phyloP scores from a whole-genome alignment of 2,113 vertebrate genomes.

The Alouatta palliata region DNA sequence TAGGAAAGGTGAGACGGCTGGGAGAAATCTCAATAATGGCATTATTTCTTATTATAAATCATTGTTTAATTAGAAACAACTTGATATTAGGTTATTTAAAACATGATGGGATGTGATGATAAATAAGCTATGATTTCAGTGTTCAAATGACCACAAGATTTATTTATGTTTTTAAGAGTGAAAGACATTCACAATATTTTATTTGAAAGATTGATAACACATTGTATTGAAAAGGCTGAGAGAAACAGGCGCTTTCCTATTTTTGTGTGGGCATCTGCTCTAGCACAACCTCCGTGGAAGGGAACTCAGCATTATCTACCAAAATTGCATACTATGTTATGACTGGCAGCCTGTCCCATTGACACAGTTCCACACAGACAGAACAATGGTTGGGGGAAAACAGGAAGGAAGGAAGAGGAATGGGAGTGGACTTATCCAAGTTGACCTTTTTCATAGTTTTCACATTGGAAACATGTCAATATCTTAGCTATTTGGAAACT shows the following conservation, averaged over 20 bases:
- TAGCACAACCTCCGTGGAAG: neutral
- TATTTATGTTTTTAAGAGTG: neutral
- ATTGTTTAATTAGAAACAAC: neutral
- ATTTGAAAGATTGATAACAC: neutral
- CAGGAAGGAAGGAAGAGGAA: neutral
- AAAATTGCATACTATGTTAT: neutral
- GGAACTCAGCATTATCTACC: neutral
- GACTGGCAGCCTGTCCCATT: neutral
- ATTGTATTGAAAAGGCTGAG: neutral
- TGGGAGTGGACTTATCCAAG: neutral
- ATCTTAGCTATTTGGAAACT: no score
- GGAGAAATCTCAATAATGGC: neutral
- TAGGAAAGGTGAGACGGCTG: neutral
- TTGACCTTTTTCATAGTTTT: neutral
- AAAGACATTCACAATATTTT: neutral
- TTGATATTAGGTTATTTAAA: neutral
- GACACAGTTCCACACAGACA: neutral
- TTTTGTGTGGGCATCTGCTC: neutral
- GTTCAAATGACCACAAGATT: neutral
- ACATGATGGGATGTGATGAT: no score
- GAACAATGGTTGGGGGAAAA: neutral
- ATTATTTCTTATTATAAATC: neutral
- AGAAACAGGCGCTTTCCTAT: neutral
- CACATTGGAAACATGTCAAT: neutral
- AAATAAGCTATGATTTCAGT: neutral